Evolutionary conservation across 53 echinoderm and acorn worm genomes (phyloP).

Genomic region (Crossaster papposus): DNA sequence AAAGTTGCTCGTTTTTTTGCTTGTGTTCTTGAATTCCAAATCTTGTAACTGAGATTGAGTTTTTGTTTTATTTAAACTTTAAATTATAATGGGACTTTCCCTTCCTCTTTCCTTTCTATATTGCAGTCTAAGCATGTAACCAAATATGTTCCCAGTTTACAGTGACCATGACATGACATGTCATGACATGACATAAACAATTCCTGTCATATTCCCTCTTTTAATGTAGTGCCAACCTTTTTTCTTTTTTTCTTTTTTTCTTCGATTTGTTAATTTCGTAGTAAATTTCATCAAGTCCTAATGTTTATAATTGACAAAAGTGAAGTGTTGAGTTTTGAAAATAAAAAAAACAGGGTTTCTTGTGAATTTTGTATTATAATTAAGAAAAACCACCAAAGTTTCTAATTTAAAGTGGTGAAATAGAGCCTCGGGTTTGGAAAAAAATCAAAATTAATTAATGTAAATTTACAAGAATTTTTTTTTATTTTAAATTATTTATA

Average conservation of each 20-base stretch:
- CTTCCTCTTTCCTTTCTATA: not conserved
- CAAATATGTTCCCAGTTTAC: not conserved
- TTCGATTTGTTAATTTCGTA: not conserved
- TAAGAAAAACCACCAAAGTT: not conserved
- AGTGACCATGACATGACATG: not conserved
- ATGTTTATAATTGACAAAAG: not conserved
- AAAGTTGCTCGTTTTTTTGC: too few relatives aligned
- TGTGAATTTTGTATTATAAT: not conserved
- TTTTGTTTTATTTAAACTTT: not conserved
- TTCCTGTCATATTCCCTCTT: not conserved
- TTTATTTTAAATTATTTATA: too few relatives aligned
- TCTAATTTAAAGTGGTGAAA: not conserved
- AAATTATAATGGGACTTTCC: not conserved
- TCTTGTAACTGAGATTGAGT: too few relatives aligned
- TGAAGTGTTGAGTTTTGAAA: not conserved
- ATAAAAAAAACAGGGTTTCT: not conserved
- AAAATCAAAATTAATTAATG: not conserved
- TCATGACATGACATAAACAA: too few relatives aligned
- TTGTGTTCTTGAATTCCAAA: too few relatives aligned
- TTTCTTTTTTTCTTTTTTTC: not conserved
- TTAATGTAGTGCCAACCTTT: not conserved
- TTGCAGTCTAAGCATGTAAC: not conserved
- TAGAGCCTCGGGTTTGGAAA: not conserved
- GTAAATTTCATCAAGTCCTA: not conserved
- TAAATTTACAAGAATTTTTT: too few relatives aligned